Evolutionary conservation across 2,113 vertebrate species (phyloP), one percentile per base, ranked within the genome.

Genomic region (Bos indicus): DNA sequence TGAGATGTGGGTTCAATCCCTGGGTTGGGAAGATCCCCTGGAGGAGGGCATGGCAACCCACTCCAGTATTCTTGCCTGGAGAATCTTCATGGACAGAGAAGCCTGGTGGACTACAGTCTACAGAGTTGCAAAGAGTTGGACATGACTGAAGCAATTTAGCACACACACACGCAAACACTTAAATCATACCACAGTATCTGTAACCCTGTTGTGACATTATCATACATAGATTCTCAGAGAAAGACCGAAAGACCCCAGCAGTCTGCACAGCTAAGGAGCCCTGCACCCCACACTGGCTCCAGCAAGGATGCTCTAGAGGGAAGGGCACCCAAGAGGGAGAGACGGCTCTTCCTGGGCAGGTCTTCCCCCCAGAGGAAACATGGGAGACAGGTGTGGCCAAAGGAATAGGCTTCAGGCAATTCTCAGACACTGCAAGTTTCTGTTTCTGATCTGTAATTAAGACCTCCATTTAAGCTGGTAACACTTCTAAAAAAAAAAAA

Each of bases 391-490:
- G 21, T 12, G 13, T 51, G 33, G 6, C 85, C 36, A 78, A 94
- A 43, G 16, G 90, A n/a, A 54, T 13, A 56, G 16, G 62, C 16
- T 4, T 91, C 57, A 96, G 54, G 28, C 8, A 43, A 3, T 64
- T 52, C 77, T 86, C 71, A 94, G 81, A 51, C 43, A 23, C 82
- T 97, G 85, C 30, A 19, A 93, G 52, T 87, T 95, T 95, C 36
- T 92, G 57, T 88, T 98, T 98, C 98, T 98, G 93, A 98, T 81
- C 36, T 97, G 97, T 98, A 98, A 98, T 99, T 99, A 99, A 98
- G 96, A 96, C 57, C 95, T 97, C 96, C 97, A 89, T 97, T 98
- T 98, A 98, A 98, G 98, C 96, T 90, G 93, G 97, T 97, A 94
- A 94, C 25, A 60, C 71, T 96, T 98, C 94, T 98, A n/a, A n/a